Evolutionary conservation across 2,113 vertebrate species (phyloP).

Genomic region (Nicator chloris): DNA sequence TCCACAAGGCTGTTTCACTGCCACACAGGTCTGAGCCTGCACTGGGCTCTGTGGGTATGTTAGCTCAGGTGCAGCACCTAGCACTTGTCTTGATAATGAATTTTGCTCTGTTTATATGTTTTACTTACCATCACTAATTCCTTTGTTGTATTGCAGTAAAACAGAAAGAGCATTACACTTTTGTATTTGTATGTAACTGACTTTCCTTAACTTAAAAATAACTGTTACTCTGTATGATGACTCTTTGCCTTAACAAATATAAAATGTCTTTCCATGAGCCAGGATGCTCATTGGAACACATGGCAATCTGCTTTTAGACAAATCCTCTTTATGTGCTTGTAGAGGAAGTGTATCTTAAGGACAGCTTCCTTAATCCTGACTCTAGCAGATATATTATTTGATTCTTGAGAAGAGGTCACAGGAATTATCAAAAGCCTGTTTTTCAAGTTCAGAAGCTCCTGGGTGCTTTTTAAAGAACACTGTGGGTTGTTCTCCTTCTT

Average conservation of each 20-base stretch:
- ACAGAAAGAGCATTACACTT: neutral
- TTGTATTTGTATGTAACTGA: neutral
- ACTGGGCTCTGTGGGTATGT: neutral
- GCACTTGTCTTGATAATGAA: neutral
- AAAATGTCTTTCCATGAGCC: neutral
- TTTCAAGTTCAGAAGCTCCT: neutral
- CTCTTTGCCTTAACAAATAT: neutral
- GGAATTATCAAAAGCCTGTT: neutral
- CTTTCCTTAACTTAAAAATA: neutral
- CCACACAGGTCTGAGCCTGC: too few relatives aligned
- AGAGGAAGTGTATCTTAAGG: slow-evolving; percentile 6
- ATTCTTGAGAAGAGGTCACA: neutral
- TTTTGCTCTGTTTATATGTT: neutral
- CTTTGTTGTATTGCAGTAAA: neutral
- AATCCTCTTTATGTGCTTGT: neutral
- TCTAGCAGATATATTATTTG: neutral
- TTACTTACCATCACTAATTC: neutral
- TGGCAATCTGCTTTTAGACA: neutral
- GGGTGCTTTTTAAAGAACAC: neutral
- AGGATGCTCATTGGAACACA: neutral
- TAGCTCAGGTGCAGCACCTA: neutral
- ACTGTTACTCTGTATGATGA: neutral
- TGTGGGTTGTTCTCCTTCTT: neutral
- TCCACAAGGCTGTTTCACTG: neutral
- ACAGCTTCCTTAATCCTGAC: slow-evolving; percentile 20